These are phyloP conservation scores for Homarus gammarus DNA, from an alignment of 2,888 invertebrate species.

Conservation along the genomic window DNA sequence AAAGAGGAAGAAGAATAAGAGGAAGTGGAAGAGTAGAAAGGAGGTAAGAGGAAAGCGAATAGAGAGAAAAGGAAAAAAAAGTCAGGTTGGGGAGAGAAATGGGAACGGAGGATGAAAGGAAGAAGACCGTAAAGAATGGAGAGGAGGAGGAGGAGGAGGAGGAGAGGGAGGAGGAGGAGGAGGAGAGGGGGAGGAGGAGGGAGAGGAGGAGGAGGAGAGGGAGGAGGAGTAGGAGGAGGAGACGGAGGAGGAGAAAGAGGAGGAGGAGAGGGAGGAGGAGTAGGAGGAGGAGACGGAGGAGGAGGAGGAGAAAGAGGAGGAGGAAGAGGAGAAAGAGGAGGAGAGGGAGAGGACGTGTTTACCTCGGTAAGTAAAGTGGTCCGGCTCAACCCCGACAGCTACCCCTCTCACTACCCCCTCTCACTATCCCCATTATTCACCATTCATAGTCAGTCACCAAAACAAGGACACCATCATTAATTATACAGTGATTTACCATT, in stretches of 20 bases:
- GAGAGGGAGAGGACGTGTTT: neutral
- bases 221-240: neutral
- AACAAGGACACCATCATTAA: no score
- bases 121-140: neutral
- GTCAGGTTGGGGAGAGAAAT: neutral
- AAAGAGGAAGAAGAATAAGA: no score
- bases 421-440: no score
- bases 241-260: neutral
- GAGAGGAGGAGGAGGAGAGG: neutral
- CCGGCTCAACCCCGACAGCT: no score
- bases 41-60: neutral
- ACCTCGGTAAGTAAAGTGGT: no score
- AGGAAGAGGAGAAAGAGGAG: neutral
- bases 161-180: conserved; percentile 1
- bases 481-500: no score
- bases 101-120: neutral
- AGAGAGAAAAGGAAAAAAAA: no score
- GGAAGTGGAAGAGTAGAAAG: no score
- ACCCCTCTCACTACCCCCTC: no score
- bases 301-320: no score
- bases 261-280: neutral
- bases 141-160: neutral
- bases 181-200: no score
- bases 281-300: neutral
- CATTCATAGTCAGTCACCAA: no score